Conservation (phyloP, 1,140 invertebrate species). For the Tetranychus urticae region DNA sequence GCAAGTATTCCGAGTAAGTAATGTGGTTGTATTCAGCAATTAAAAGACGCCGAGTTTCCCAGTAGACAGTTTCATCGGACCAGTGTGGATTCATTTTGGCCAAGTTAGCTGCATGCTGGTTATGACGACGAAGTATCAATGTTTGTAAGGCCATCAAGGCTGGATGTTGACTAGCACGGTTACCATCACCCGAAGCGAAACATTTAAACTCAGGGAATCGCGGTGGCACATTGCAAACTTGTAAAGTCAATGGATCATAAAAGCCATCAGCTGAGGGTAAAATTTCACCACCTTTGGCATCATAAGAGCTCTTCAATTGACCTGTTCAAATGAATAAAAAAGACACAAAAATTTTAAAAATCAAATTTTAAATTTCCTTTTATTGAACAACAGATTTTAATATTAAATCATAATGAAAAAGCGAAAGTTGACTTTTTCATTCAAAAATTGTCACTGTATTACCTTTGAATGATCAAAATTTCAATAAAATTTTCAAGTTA, state of each 20-base stretch:
- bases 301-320: neutral
- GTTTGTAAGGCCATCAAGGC: constrained; percentile 30
- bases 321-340: neutral
- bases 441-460: too few relatives aligned
- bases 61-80: constrained; percentile 27
- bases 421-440: too few relatives aligned
- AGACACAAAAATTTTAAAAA: too few relatives aligned
- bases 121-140: constrained; percentile 23
- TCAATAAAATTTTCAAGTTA: too few relatives aligned
- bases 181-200: constrained; percentile 21
- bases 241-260: neutral
- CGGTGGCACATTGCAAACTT: neutral
- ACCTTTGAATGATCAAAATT: too few relatives aligned
- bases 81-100: constrained; percentile 22
- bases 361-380: too few relatives aligned
- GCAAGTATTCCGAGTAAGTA: constrained; percentile 47
- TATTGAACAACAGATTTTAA: too few relatives aligned
- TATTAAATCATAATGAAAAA: too few relatives aligned
- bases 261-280: neutral
- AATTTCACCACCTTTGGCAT: neutral
- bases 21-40: constrained; percentile 52
- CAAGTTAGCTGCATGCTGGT: constrained; percentile 18
- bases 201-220: constrained; percentile 1
- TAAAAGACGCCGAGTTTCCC: constrained; percentile 29
- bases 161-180: constrained; percentile 29